Percentiles rank a stretch among this genome's conserved stretches.
Conservation (phyloP, 2,113 vertebrate genomes). For the Serinus canaria region DNA sequence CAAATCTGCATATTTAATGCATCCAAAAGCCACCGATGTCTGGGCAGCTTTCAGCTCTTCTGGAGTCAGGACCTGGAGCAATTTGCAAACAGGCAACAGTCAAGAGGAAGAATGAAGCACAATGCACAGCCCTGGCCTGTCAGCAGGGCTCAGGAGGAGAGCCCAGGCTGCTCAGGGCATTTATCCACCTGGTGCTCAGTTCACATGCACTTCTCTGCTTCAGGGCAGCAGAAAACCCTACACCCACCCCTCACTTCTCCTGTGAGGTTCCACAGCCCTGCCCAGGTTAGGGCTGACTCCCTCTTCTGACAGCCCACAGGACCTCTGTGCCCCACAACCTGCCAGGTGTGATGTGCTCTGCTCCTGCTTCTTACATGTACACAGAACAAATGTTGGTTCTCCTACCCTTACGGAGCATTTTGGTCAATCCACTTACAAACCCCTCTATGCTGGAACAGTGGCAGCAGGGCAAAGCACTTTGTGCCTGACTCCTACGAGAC, state of each 20-base stretch:
- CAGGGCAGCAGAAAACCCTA: neutral
- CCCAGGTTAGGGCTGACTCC: neutral
- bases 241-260: neutral
- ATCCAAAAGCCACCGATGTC: conserved; percentile 89
- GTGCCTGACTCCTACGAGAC: neutral
- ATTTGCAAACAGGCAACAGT: neutral
- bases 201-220: neutral
- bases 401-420: neutral
- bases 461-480: neutral
- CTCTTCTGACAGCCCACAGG: neutral
- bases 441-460: neutral
- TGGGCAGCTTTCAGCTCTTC: conserved; percentile 89
- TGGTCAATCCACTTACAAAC: neutral
- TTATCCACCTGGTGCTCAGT: neutral
- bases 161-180: neutral
- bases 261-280: neutral
- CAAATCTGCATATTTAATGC: conserved; percentile 96
- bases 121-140: neutral
- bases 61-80: conserved; percentile 74
- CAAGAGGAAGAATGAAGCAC: neutral
- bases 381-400: fast-evolving
- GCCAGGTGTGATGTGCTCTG: neutral
- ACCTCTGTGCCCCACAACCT: neutral
- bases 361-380: neutral
- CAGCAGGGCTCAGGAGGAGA: neutral